Conservation (phyloP, 2,113 vertebrate species). For the Siniperca chuatsi region DNA sequence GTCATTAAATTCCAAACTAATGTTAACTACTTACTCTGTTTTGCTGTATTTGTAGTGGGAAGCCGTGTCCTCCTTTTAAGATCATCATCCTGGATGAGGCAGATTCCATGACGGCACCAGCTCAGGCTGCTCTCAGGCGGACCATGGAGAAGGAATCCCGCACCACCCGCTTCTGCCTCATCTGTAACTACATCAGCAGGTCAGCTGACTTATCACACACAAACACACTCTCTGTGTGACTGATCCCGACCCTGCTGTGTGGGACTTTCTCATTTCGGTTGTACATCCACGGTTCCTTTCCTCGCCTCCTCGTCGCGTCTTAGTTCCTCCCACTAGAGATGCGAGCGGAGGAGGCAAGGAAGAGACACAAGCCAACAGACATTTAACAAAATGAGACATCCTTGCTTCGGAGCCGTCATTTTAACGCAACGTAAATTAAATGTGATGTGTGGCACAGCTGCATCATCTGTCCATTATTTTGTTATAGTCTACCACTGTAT, state of each 20-base stretch:
- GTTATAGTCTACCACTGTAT: too few relatives aligned
- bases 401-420: too few relatives aligned
- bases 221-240: background rate
- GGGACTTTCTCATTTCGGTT: too few relatives aligned
- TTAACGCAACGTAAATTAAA: too few relatives aligned
- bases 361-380: too few relatives aligned
- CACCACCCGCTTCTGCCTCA: slow-evolving; percentile 98
- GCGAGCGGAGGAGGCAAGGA: too few relatives aligned
- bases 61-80: slow-evolving; percentile 96
- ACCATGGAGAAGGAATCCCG: slow-evolving; percentile 99
- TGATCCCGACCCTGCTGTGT: slow-evolving; percentile 2
- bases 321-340: too few relatives aligned
- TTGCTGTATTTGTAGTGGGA: slow-evolving; percentile 86
- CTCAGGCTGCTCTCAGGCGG: slow-evolving; percentile 95
- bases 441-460: too few relatives aligned
- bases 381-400: too few relatives aligned
- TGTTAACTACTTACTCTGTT: background rate
- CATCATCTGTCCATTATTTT: too few relatives aligned
- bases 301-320: too few relatives aligned
- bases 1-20: background rate
- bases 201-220: slow-evolving; percentile 55
- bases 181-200: slow-evolving; percentile 99
- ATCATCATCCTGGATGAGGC: slow-evolving; percentile 99
- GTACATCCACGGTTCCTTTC: too few relatives aligned
- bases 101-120: slow-evolving; percentile 96